A percentile compares a stretch with the other conserved stretches of the same genome.
These are phyloP conservation scores for Netelia fuscicornis DNA, from an alignment of 2,888 invertebrate genomes.

Conservation along the genomic window DNA sequence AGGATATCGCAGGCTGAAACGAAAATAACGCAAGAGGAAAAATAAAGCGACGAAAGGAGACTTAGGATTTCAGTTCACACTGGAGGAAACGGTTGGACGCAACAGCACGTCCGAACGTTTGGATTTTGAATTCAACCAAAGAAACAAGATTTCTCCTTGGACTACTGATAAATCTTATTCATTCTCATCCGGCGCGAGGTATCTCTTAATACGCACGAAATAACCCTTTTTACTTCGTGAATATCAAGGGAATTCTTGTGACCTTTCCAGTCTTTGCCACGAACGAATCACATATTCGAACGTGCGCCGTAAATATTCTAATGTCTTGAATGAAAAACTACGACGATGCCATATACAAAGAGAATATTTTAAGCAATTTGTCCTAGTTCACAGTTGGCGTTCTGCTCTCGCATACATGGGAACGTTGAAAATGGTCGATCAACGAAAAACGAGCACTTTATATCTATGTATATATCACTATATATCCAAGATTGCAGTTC, in stretches of 20 bases:
- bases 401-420: not conserved
- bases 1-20: constrained; percentile 38
- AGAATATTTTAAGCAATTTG: too few species aligned
- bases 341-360: constrained; percentile 10
- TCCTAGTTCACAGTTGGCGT: not conserved
- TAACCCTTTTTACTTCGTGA: not conserved
- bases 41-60: constrained; percentile 9
- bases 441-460: not conserved
- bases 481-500: constrained; percentile 14
- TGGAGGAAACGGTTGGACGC: constrained; percentile 12
- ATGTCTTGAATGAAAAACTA: constrained; percentile 10
- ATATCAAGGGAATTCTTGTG: not conserved
- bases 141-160: constrained; percentile 5
- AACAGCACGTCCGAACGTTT: constrained; percentile 13
- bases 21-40: constrained; percentile 13
- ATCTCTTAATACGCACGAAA: not conserved
- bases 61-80: not conserved
- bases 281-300: constrained; percentile 3
- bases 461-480: not conserved
- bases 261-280: not conserved
- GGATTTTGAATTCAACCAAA: constrained; percentile 17
- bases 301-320: constrained; percentile 41
- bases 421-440: constrained; percentile 32
- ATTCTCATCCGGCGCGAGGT: not conserved
- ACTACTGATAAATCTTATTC: not conserved